Percentiles rank a stretch among this genome's conserved stretches.
Conservation (phyloP, 1,140 invertebrate genomes). For the Camponotus floridanus region DNA sequence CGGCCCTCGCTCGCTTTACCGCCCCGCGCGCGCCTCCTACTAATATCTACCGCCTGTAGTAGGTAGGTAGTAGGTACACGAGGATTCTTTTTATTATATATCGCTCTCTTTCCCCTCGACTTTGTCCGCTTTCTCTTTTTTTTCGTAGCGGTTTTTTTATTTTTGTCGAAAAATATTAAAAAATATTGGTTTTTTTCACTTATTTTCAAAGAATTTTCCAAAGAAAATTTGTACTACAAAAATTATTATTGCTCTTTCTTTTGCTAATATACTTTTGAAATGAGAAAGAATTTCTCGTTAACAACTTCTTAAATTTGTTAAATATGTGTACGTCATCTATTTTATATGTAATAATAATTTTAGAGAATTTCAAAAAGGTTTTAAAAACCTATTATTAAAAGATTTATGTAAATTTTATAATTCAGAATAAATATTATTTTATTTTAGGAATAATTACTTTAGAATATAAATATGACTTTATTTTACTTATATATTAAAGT, state of each 20-base stretch:
- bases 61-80: conserved; percentile 43
- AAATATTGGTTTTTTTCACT: neutral
- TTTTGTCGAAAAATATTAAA: conserved; percentile 27
- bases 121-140: neutral
- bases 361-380: neutral
- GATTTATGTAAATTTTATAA: neutral
- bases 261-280: neutral
- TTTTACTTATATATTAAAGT: neutral
- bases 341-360: neutral
- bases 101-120: conserved; percentile 5
- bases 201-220: neutral
- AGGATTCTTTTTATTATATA: conserved; percentile 42
- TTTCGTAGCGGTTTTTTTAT: neutral
- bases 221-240: neutral
- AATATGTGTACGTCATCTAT: neutral
- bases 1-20: conserved; percentile 73
- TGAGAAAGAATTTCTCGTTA: neutral
- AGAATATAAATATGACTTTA: too few species aligned
- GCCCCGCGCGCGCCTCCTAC: conserved; percentile 69
- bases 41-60: conserved; percentile 65
- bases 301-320: neutral
- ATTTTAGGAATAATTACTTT: neutral
- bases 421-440: neutral
- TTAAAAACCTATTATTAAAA: neutral
- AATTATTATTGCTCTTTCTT: neutral